phyloP scores from a whole-genome alignment of 2,797 vertebrate genomes.

The Sebastes diploproa region DNA sequence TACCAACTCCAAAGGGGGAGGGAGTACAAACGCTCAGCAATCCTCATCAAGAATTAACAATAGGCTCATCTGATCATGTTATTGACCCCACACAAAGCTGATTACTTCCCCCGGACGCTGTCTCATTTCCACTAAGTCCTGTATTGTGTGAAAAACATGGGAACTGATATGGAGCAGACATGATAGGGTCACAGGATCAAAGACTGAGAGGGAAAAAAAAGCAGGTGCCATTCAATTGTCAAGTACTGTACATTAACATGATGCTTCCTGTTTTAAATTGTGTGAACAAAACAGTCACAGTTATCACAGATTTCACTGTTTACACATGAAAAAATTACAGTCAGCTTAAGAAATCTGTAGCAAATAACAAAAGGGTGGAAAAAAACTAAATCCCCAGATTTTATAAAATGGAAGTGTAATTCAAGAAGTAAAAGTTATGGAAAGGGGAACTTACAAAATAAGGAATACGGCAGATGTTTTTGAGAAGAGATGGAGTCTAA shows the following conservation, averaged over 20 bases:
- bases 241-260: not conserved
- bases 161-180: not conserved
- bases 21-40: slow-evolving; percentile 23
- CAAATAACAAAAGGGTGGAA: no score
- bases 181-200: slow-evolving; percentile 12
- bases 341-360: no score
- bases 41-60: slow-evolving; percentile 52
- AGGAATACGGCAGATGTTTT: no score
- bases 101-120: slow-evolving; percentile 17
- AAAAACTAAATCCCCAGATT: no score
- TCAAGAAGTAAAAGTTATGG: no score
- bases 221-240: not conserved
- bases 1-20: slow-evolving; percentile 3
- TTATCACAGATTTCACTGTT: not conserved
- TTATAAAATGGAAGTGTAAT: no score
- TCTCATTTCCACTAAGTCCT: not conserved
- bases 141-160: slow-evolving; percentile 4
- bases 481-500: no score
- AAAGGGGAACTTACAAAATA: no score
- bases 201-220: not conserved
- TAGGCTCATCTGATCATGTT: slow-evolving; percentile 44
- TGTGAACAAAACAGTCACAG: not conserved
- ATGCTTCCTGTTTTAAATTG: not conserved
- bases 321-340: not conserved
- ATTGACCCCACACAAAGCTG: slow-evolving; percentile 53